Evolutionary conservation across 2,113 vertebrate genomes (phyloP), one percentile per base, ranked within the genome.

Genomic region (Microtus richardsoni): DNA sequence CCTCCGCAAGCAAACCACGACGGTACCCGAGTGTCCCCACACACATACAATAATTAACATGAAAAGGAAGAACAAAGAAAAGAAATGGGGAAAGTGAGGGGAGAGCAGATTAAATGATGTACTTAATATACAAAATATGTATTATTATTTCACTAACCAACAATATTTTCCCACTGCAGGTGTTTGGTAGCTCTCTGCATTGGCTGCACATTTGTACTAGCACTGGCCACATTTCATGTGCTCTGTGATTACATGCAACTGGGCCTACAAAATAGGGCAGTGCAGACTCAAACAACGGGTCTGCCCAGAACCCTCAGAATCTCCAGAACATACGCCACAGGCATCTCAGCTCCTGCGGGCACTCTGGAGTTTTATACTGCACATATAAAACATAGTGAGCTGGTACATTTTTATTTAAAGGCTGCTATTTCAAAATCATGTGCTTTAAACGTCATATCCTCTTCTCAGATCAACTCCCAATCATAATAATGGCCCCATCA

Each of bases 361-460:
- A 47, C 19, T 71, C 58, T 5, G 7, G 49, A 64, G 36, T n/a
- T n/a, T n/a, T n/a, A 39, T 52, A 39, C 22, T 12, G 58, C 39
- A 28, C 36, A 64, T 11, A 54, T 7, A 73, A 7, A 93, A 41
- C 52, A 10, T 4, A 74, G 80, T 3, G 2, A 41, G 39, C 52
- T 68, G 19, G 84, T 6, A n/a, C 10, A 26, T 62, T 85, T 68
- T 86, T 10, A 89, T 79, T 95, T 90, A 54, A 47, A 68, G 77
- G 62, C 49, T 92, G 80, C 78, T 44, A 36, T 89, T 95, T 84
- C 91, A 87, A 97, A 94, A 89, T 26, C 73, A 83, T 1, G 22
- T 70, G 30, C 70, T 7, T 89, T 91, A 68, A 89, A 77, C 19
- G 47, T 49, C 12, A 17, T 41, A 30, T 62, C 36, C 9, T 30